These are phyloP conservation scores for Ornithorhynchus anatinus DNA, from an alignment of 2,113 vertebrate species.

Conservation along the genomic window DNA sequence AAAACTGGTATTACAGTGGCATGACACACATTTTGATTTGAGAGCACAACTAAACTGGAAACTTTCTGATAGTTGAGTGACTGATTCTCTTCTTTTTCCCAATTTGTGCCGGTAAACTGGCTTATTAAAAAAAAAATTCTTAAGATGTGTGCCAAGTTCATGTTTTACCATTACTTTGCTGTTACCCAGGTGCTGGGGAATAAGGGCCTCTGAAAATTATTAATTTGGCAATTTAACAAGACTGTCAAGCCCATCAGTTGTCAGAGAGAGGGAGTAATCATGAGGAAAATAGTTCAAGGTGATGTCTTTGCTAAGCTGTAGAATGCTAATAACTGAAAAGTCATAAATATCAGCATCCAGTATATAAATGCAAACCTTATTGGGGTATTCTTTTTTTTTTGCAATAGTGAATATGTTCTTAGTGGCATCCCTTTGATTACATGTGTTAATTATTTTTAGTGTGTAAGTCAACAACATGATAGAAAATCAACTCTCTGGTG, in stretches of 20 bases:
- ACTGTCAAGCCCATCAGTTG: slow-evolving; percentile 68
- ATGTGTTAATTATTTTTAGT: slow-evolving; percentile 40
- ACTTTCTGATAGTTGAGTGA: too few species aligned
- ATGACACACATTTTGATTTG: too few species aligned
- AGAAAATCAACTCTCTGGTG: background rate
- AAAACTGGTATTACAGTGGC: too few species aligned
- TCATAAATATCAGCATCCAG: slow-evolving; percentile 1
- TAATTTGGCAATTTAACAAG: slow-evolving; percentile 58
- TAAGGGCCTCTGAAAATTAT: slow-evolving; percentile 55
- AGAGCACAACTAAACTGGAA: too few species aligned
- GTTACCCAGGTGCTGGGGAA: slow-evolving; percentile 37
- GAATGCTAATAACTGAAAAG: slow-evolving; percentile 59
- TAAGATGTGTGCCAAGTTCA: slow-evolving; percentile 47
- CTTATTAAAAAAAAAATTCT: slow-evolving; percentile 42
- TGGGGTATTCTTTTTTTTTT: background rate
- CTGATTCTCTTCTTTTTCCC: background rate
- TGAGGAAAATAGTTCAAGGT: slow-evolving; percentile 66
- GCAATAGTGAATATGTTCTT: background rate
- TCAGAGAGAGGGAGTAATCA: slow-evolving; percentile 56
- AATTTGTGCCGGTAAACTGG: background rate
- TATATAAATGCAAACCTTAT: slow-evolving; percentile 35
- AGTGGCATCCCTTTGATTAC: slow-evolving; percentile 3
- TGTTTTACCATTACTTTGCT: slow-evolving; percentile 34
- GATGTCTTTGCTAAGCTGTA: slow-evolving; percentile 49
- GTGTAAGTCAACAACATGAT: slow-evolving; percentile 12